Conservation (phyloP, 2,797 vertebrate species). For the Thaleichthys pacificus region DNA sequence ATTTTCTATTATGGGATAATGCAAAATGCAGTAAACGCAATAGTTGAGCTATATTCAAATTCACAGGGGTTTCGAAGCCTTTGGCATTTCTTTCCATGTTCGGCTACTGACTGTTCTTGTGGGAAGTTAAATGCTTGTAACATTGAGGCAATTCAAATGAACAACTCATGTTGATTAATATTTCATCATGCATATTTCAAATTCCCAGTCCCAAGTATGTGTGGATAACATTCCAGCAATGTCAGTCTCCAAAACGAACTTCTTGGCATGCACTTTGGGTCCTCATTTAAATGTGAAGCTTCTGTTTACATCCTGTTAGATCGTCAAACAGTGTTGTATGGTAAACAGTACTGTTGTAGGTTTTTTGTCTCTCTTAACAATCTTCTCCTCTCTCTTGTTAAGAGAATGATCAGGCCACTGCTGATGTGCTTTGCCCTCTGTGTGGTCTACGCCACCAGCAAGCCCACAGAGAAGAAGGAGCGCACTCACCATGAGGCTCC, state of each 20-base stretch:
- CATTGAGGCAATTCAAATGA: neutral
- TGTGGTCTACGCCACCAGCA: constrained; percentile 74
- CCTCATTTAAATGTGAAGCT: too few species aligned
- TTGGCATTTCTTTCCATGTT: too few species aligned
- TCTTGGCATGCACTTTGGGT: too few species aligned
- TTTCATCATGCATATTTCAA: neutral
- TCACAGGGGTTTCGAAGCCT: too few species aligned
- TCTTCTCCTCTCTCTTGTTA: neutral
- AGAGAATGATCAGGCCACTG: constrained; percentile 68
- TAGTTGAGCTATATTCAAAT: too few species aligned
- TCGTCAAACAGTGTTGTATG: neutral
- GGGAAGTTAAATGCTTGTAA: neutral
- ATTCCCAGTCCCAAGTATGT: constrained; percentile 6
- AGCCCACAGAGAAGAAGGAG: constrained; percentile 86
- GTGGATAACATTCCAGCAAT: neutral
- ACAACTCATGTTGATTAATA: neutral
- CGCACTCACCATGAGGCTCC: constrained; percentile 79
- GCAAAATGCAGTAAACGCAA: too few species aligned
- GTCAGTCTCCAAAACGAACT: neutral
- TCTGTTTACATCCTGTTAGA: neutral
- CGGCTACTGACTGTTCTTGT: too few species aligned
- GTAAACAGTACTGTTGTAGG: too few species aligned
- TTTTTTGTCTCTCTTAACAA: neutral
- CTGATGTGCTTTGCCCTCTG: constrained; percentile 76
- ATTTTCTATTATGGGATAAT: too few species aligned